Evolutionary conservation across 2,113 vertebrate genomes (phyloP), one percentile per base, ranked within the genome.

Genomic region (Paedocypris sp.): DNA sequence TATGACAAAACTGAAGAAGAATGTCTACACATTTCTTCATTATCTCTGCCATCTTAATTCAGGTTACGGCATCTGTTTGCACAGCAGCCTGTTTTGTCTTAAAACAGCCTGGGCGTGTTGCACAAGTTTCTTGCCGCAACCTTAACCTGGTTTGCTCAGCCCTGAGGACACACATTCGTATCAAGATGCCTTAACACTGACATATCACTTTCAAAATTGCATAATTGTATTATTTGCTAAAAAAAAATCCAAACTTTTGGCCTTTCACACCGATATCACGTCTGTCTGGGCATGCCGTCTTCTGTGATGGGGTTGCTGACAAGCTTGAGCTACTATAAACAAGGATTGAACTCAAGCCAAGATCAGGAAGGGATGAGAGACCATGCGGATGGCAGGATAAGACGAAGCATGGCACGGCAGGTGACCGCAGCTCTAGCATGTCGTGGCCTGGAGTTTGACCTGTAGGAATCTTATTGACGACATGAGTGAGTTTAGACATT

Each of bases 261-360:
- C n/a, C n/a, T n/a, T n/a, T n/a, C n/a, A n/a, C n/a, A n/a, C n/a
- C n/a, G 13, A 35, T 35, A 35, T n/a, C 15, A 28, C 5, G 6
- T 12, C 7, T 6, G 47, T 64, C 31, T 15, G 12, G 15, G 46
- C 13, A 10, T 75, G 71, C 22, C 49, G 52, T 51, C 12, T 65
- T 28, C 19, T 15, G 31, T 29, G 35, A 50, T 4, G 5, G 2
- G 25, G 19, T 31, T 62, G 46, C 23, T 41, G 47, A 31, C n/a
- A n/a, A n/a, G n/a, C 16, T 41, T 42, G n/a, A 35, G 19, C 68
- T 71, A 46, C 48, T 73, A 74, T 25, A 77, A 76, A 63, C 48
- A 0, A 38, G 68, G 77, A 74, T 78, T 80, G 73, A 76, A 48
- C 25, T 19, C 26, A 20, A 10, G 68, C 75, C 76, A 80, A 65